Evolutionary conservation across 2,888 invertebrate genomes (phyloP), one percentile per base, ranked within the genome.

Genomic region (Yponomeuta sedellus): DNA sequence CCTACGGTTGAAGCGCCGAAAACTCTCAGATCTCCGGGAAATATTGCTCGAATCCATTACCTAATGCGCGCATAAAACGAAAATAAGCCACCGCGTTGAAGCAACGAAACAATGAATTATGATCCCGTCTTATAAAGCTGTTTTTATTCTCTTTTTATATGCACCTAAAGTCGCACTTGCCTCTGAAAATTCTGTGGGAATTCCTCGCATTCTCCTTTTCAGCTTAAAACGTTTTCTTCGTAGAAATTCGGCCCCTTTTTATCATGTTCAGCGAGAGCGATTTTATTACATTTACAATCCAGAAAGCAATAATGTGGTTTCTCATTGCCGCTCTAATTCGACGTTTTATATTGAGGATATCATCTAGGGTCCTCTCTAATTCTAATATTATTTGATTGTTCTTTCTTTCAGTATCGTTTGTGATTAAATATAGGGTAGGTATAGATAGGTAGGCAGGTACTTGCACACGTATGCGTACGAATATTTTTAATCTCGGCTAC

Each of bases 91-190:
- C 75, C 74, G 65, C 68, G 44, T 52, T 70, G 71, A 72, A 77
- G 79, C 77, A 81, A 83, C 83, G 83, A 86, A 87, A 85, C 85
- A 86, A 83, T 85, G 84, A 88, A 78, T 86, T 87, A 88, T 86
- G 86, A 82, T 81, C 78, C 80, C 72, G 75, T 77, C 75, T 79
- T 78, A 78, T 80, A 80, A 81, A 81, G 77, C 75, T 76, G 77
- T 83, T 85, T 84, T 88, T 85, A 85, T 86, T 80, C 78, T 78
- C 78, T 85, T 84, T 85, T 52, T 52, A 52, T 86, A 86, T 78
- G 76, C 81, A 78, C 77, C 79, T 83, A 83, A 84, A 85, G 76
- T 78, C 76, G 72, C 79, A 79, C 77, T 80, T 77, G 74, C 75
- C 69, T 71, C 77, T 77, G 76, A 77, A 75, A 77, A 78, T 78